A percentile compares a stretch with the other conserved stretches of the same genome.
Conservation (phyloP, 2,797 vertebrate genomes). For the Pelobates cultripes region DNA sequence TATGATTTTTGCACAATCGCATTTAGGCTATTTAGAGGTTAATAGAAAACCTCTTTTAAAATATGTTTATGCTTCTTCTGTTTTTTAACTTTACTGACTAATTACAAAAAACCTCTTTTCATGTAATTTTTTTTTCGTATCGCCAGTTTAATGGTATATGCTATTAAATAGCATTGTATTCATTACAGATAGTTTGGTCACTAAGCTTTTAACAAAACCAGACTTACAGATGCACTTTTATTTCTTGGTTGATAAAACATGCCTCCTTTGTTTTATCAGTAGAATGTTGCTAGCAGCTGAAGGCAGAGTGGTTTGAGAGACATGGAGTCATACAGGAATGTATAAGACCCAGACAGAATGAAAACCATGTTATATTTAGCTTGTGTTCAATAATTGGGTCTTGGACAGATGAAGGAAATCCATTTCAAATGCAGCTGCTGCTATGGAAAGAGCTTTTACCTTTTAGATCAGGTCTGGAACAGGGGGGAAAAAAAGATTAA, state of each 20-base stretch:
- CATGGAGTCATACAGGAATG: constrained; percentile 56
- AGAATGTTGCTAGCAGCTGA: not conserved
- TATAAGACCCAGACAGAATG: constrained; percentile 59
- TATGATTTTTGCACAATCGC: too few species aligned
- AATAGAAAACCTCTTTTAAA: too few species aligned
- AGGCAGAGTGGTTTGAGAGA: constrained; percentile 25
- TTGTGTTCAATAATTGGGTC: constrained; percentile 71
- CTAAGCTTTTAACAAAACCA: constrained; percentile 18
- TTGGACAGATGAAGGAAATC: constrained; percentile 68
- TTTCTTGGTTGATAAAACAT: constrained; percentile 2
- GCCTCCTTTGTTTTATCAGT: constrained; percentile 10
- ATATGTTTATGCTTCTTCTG: too few species aligned
- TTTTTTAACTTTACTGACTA: too few species aligned
- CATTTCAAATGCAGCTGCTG: constrained; percentile 68
- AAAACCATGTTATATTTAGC: constrained; percentile 64
- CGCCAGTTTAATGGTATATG: too few species aligned
- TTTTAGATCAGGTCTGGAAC: constrained; percentile 74
- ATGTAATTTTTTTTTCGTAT: too few species aligned
- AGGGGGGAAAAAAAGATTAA: constrained; percentile 60
- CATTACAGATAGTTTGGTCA: constrained; percentile 5
- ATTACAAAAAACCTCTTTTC: too few species aligned
- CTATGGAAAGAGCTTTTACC: constrained; percentile 69
- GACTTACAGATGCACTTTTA: not conserved
- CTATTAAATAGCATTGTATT: not conserved
- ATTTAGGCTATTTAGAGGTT: too few species aligned